These are phyloP conservation scores for Pteria penguin DNA, from an alignment of 2,888 invertebrate species.

Conservation along the genomic window DNA sequence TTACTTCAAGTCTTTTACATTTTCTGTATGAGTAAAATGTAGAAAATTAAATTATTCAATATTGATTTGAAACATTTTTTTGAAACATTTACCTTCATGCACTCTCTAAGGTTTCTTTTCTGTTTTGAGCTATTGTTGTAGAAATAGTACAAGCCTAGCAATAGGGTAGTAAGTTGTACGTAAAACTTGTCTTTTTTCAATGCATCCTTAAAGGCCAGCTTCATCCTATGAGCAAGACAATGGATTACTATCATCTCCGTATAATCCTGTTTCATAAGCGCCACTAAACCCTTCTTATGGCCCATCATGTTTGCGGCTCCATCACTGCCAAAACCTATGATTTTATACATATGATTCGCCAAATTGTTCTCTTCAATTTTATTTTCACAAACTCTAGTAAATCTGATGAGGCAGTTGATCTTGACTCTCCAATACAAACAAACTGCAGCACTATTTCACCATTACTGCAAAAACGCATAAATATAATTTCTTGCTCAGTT, in stretches of 20 bases:
- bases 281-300: neutral
- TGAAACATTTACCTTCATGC: constrained; percentile 14
- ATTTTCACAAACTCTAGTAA: constrained; percentile 2
- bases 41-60: too few relatives aligned
- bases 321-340: neutral
- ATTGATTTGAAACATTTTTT: too few relatives aligned
- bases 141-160: constrained; percentile 6
- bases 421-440: constrained; percentile 14
- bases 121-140: constrained; percentile 22
- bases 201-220: constrained; percentile 8
- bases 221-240: constrained; percentile 8
- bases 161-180: constrained; percentile 4
- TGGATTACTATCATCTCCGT: constrained; percentile 3
- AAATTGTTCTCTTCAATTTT: neutral
- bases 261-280: constrained; percentile 4
- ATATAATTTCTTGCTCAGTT: neutral
- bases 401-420: neutral
- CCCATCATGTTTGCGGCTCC: neutral
- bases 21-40: too few relatives aligned
- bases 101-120: constrained; percentile 11
- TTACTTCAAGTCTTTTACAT: too few relatives aligned
- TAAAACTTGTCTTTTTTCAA: neutral
- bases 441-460: neutral
- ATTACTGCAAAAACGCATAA: neutral
- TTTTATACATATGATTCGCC: neutral